phyloP scores from a whole-genome alignment of 2,888 invertebrate genomes.

The Tyria jacobaeae region DNA sequence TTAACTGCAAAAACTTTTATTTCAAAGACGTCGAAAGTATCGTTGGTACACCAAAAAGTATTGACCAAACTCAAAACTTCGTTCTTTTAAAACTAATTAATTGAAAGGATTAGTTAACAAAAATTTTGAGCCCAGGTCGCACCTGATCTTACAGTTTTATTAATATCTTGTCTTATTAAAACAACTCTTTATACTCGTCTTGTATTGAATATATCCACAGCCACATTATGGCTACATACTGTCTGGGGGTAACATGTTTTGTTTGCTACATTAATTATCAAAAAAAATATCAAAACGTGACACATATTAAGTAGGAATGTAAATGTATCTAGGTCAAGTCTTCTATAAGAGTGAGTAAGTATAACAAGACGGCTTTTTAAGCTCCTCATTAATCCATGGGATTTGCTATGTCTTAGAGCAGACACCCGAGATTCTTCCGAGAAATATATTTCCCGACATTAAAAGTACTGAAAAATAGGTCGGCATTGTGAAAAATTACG shows the following conservation, averaged over 20 bases:
- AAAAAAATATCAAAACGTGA: slow-evolving; percentile 30
- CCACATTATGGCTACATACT: neutral
- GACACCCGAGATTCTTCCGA: slow-evolving; percentile 35
- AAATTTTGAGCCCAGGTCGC: no score
- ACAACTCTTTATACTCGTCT: neutral
- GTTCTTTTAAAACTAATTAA: neutral
- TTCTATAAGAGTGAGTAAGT: slow-evolving; percentile 25
- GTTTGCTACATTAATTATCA: neutral
- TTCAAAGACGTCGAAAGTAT: no score
- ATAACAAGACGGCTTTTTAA: slow-evolving; percentile 32
- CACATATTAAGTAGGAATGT: slow-evolving; percentile 28
- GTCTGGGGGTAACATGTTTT: neutral
- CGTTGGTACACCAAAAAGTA: no score
- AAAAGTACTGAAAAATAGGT: slow-evolving; percentile 25
- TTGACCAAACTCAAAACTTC: no score
- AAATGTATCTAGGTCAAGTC: slow-evolving; percentile 39
- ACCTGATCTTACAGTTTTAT: no score
- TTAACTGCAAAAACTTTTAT: no score
- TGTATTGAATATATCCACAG: neutral
- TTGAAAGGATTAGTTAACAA: neutral
- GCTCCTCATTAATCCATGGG: slow-evolving; percentile 44
- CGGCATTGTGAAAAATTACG: slow-evolving; percentile 17
- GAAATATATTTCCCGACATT: slow-evolving; percentile 35
- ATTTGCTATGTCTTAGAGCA: slow-evolving; percentile 38
- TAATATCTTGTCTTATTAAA: neutral